These are phyloP conservation scores for Eupithecia inturbata DNA, from an alignment of 2,888 invertebrate genomes.

Conservation along the genomic window DNA sequence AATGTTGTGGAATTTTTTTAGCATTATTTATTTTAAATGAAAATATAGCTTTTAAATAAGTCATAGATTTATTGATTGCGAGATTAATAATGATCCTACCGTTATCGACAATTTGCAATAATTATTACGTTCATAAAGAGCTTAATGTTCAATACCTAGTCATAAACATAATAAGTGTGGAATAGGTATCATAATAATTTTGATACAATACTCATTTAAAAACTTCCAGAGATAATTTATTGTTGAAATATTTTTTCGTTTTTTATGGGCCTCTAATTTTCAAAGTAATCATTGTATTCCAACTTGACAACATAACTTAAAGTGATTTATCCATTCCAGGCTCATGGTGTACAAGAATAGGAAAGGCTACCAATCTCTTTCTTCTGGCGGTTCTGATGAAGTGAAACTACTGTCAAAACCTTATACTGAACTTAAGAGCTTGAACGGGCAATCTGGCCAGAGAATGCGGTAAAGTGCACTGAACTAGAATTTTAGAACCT, in stretches of 20 bases:
- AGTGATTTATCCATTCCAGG: conserved; percentile 56
- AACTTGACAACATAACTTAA: background rate
- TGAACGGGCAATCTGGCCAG: conserved; percentile 67
- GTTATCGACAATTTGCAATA: background rate
- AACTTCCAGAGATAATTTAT: background rate
- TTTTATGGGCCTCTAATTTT: conserved; percentile 3
- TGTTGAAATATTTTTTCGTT: background rate
- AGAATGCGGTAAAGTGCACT: conserved; percentile 62
- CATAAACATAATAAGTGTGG: background rate
- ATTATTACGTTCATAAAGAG: background rate
- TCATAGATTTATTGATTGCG: background rate
- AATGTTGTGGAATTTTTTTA: too few relatives aligned
- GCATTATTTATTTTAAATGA: too few relatives aligned
- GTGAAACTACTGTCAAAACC: conserved; percentile 66
- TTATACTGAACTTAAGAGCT: conserved; percentile 75
- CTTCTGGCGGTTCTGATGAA: conserved; percentile 58
- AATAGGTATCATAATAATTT: background rate
- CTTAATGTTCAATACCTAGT: background rate
- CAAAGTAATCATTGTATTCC: background rate
- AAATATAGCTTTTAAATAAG: too few relatives aligned
- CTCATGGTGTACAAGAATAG: conserved; percentile 77
- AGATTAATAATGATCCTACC: background rate
- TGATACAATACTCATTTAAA: background rate
- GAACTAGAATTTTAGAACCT: background rate
- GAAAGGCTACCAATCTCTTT: conserved; percentile 58